Conservation (phyloP, 2,797 vertebrate species). For the Sciaenops ocellatus region DNA sequence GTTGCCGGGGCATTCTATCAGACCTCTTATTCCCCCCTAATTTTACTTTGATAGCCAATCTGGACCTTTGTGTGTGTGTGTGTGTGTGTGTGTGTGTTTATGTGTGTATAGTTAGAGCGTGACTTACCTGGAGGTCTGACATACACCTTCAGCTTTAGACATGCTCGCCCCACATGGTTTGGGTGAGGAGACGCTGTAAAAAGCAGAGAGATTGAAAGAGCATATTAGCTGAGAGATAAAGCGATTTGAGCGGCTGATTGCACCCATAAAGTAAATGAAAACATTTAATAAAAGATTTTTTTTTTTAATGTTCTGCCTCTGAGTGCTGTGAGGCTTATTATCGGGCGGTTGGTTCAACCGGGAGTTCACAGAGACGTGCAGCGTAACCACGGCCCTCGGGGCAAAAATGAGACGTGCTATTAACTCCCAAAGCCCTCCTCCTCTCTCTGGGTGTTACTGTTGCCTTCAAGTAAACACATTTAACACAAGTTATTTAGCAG, state of each 20-base stretch:
- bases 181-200: conserved; percentile 86
- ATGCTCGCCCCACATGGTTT: conserved; percentile 87
- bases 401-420: background rate
- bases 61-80: conserved; percentile 54
- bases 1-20: conserved; percentile 76
- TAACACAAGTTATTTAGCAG: background rate
- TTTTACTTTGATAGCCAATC: conserved; percentile 81
- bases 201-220: conserved; percentile 59
- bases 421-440: background rate
- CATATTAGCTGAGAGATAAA: conserved; percentile 58
- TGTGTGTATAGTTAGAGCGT: conserved; percentile 64
- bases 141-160: conserved; percentile 89
- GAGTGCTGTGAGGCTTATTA: conserved; percentile 18
- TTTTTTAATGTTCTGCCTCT: conserved; percentile 10
- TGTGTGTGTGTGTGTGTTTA: conserved; percentile 31
- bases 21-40: conserved; percentile 74
- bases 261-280: conserved; percentile 34
- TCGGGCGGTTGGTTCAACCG: conserved; percentile 15
- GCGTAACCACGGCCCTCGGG: background rate
- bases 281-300: conserved; percentile 51
- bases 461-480: background rate
- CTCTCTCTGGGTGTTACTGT: background rate
- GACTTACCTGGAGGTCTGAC: conserved; percentile 88
- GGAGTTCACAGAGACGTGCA: background rate
- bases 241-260: conserved; percentile 50